Base-by-base conservation (phyloP, 2,113 vertebrate genomes). In the Halichoeres trimaculatus region DNA sequence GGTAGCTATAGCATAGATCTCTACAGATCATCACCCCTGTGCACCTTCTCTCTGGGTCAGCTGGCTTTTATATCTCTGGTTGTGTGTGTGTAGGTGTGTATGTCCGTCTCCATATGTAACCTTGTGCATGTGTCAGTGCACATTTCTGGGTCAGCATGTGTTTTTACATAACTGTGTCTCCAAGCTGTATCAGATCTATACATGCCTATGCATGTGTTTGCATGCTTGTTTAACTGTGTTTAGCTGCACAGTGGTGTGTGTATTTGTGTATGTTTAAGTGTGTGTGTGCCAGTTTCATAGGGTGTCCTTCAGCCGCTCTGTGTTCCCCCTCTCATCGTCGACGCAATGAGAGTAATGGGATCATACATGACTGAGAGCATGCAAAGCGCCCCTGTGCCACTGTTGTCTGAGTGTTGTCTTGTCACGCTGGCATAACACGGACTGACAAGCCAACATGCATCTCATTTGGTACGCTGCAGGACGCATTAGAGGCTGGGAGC, bases 371-470 rank as follows among this genome's bases (percentile, higher is more conserved):
- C 40, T 73, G 70, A 66, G 71, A 60, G 66, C 66, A 80, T 82
- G 81, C 45, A 72, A 62, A 80, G 70, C 59, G 74, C 82, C 71
- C 26, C 14, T 5, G 58, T 51, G 38, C 38, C 56, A 56, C 19
- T 16, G 26, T 70, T 76, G 78, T 81, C 77, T 48, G 60, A 17
- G 58, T 60, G 73, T 74, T 80, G 71, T 81, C 76, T 59, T 14
- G 38, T 84, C 41, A 24, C 5, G 10, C 20, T 50, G 19, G 55
- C 2, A 17, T 80, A 77, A 87, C 72, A 24, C 35, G 34, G 66
- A 74, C 64, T 72, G 85, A 83, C 76, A 78, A 73, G 70, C 69
- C 54, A 71, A 75, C 66, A 80, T 83, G 76, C 81, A 82, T 73
- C 78, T 85, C 14, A 83, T 81, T 74, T 57, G n/a, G 55, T 53